phyloP scores from a whole-genome alignment of 2,113 vertebrate species.

The Mellivora capensis region DNA sequence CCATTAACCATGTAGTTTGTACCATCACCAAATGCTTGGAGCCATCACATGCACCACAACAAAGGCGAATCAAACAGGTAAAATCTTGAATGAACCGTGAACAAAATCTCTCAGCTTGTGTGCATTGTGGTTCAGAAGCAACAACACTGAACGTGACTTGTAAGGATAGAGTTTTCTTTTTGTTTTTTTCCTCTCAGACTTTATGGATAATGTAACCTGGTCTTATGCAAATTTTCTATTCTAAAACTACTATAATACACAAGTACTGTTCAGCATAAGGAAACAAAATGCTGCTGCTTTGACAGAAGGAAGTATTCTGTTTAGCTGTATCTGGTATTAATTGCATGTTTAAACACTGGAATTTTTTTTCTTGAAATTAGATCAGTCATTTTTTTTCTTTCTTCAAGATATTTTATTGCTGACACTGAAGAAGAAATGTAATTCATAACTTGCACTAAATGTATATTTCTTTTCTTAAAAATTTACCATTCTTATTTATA shows the following conservation, averaged over 20 bases:
- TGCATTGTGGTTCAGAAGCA: slow-evolving; percentile 58
- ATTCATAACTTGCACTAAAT: slow-evolving; percentile 89
- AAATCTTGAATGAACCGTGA: slow-evolving; percentile 26
- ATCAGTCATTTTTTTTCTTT: slow-evolving; percentile 74
- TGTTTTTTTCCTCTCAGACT: slow-evolving; percentile 78
- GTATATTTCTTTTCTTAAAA: slow-evolving; percentile 86
- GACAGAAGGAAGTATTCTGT: slow-evolving; percentile 78
- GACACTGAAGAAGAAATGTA: slow-evolving; percentile 83
- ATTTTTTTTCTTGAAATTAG: slow-evolving; percentile 73
- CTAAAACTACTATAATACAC: slow-evolving; percentile 76
- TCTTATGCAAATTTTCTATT: slow-evolving; percentile 86
- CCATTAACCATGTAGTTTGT: slow-evolving; percentile 75
- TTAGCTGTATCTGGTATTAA: slow-evolving; percentile 79
- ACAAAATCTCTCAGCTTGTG: slow-evolving; percentile 14
- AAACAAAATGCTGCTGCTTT: slow-evolving; percentile 75
- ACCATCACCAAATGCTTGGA: slow-evolving; percentile 58
- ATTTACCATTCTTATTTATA: slow-evolving; percentile 89
- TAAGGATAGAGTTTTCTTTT: slow-evolving; percentile 48
- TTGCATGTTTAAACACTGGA: slow-evolving; percentile 86
- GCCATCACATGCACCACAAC: slow-evolving; percentile 63
- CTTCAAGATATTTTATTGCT: slow-evolving; percentile 78
- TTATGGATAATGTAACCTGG: slow-evolving; percentile 78
- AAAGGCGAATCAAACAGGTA: slow-evolving; percentile 58
- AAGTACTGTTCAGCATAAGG: slow-evolving; percentile 78
- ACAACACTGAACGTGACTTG: slow-evolving; percentile 48